These are phyloP conservation scores for Dicycla oo DNA, from an alignment of 2,888 invertebrate species.

Conservation along the genomic window DNA sequence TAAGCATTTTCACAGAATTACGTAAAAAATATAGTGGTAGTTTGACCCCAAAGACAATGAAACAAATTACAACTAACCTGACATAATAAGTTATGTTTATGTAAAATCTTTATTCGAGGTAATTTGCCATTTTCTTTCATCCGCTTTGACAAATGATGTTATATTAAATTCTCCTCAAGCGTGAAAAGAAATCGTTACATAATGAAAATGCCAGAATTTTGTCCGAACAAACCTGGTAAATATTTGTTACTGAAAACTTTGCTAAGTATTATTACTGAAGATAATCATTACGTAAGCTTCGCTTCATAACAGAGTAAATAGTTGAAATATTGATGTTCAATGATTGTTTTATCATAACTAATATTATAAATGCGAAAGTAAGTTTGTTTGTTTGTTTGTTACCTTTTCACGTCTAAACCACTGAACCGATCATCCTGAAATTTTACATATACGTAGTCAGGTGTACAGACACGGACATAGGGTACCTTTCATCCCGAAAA, in stretches of 20 bases:
- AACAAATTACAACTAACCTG: neutral
- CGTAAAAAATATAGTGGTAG: neutral
- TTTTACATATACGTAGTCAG: too few relatives aligned
- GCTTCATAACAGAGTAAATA: neutral
- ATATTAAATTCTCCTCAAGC: neutral
- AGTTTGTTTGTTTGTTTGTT: too few relatives aligned
- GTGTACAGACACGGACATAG: too few relatives aligned
- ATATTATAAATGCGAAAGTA: too few relatives aligned
- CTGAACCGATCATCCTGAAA: too few relatives aligned
- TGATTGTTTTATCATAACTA: neutral
- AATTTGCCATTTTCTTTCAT: neutral
- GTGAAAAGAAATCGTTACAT: neutral
- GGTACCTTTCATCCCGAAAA: too few relatives aligned
- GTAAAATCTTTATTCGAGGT: neutral
- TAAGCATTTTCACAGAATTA: neutral
- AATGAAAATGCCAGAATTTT: neutral
- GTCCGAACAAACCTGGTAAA: neutral
- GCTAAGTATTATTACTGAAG: neutral
- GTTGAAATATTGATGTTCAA: neutral
- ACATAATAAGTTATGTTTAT: constrained; percentile 2
- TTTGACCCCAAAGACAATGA: too few relatives aligned
- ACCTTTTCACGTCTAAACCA: too few relatives aligned
- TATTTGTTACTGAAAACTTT: constrained; percentile 46
- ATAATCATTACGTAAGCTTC: neutral
- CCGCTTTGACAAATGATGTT: neutral